Base-by-base conservation (phyloP, 2,797 vertebrate species). In the Petrocephalus sullivani region DNA sequence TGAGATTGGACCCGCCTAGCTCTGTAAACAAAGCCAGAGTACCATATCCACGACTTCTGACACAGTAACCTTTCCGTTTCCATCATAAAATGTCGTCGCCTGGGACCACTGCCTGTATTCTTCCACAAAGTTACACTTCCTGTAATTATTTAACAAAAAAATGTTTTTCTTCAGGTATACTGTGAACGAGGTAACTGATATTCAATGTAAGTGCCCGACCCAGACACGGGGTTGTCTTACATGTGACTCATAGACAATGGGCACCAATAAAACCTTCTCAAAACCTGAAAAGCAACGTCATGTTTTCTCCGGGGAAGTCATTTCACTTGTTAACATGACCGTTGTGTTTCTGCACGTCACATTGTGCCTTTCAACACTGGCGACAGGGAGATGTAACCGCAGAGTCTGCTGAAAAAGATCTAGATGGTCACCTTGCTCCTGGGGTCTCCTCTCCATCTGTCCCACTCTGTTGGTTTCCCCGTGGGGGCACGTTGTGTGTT, bases 111-210 rank as follows among this genome's bases (percentile, higher is more conserved):
- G 90, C 92, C 90, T 57, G 1, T 37, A 58, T 87, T 84, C 37
- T 88, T 87, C 91, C 92, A 87, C 41, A 28, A 91, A 86, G 54
- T 86, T 88, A 91, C 91, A 90, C 89, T 90, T 90, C 90, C 87
- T 89, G 89, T 89, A 61, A 92, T 92, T 92, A 78, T 78, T 41
- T 41, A 93, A 82, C 92, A 94, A 93, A 92, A 91, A 91, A 91
- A 28, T 0, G 10, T 14, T 33, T 67, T 5, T 92, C 82, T 54
- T 54, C 49, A 78, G 89, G 89, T 89, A 91, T 91, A 90, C 78
- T 91, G 83, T 90, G 88, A 91, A 92, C 94, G 93, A 95, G 58
- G 94, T 93, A 93, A 94, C 1, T 88, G 93, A 95, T 91, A 94
- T 93, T 91, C 91, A 41, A 87, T 87, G 87, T 89, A 23, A 37